Base-by-base conservation (phyloP, 1,140 invertebrate genomes). In the Musca domestica region DNA sequence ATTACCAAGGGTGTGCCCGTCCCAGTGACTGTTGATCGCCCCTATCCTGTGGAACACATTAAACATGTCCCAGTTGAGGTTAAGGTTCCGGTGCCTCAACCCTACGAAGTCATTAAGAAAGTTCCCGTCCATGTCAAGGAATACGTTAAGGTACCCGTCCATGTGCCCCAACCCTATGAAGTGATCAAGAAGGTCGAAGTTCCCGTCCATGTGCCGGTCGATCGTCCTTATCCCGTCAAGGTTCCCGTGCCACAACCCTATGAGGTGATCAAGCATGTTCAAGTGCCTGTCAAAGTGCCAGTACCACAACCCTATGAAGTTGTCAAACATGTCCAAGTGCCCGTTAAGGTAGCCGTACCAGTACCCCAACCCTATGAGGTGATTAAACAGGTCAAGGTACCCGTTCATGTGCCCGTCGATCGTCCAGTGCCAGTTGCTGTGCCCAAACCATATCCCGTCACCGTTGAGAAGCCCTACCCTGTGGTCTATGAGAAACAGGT, bases 241-340 rank as follows among this genome's bases (percentile, higher is more conserved):
- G 85, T 88, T 4, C 88, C 87, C 56, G 86, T 89, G 64, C 88
- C 88, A 34, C 86, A 87, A 73, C 88, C 88, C 41, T 90, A 90
- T 80, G 88, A 89, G 61, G 89, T 90, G 12, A 88, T 90, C 67
- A 89, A 91, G 1, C 88, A 91, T 78, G 87, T 91, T 9, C 89
- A 82, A 58, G 84, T 84, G 69, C 89, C 89, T 12, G 89, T 92
- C 48, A 87, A 84, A 71, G 89, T 91, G 64, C 90, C 90, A 71
- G 87, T 87, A 73, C 90, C 90, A 10, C 90, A 90, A 81, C 89
- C 89, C 48, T 90, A 91, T 70, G 88, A 25, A 88, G 87, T 90
- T 17, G 86, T 90, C 71, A 90, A 88, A 74, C 84, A 84, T 22
- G 87, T 90, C 6, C 88, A 86, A 64, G 85, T 87, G 88, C 79